phyloP scores from a whole-genome alignment of 2,888 invertebrate species.

The Halictus ligatus region DNA sequence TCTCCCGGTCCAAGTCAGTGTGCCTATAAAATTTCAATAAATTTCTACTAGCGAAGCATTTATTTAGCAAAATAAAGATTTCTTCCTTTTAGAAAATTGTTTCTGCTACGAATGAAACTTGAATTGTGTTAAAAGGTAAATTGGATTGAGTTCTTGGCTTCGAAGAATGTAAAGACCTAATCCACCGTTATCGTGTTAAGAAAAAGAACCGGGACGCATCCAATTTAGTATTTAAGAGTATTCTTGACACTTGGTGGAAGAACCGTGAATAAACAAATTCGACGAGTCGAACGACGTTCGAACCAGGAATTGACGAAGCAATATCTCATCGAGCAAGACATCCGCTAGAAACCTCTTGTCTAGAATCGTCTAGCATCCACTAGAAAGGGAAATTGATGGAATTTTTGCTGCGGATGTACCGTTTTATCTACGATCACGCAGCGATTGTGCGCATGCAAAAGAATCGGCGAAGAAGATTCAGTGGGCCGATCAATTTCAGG shows the following conservation, averaged over 20 bases:
- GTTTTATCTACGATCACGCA: background rate
- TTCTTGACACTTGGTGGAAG: background rate
- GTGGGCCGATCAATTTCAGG: slow-evolving; percentile 43
- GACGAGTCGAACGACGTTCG: background rate
- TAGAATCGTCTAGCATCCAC: background rate
- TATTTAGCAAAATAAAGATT: too few relatives aligned
- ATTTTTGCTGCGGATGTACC: background rate
- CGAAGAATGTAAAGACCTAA: background rate
- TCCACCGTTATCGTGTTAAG: background rate
- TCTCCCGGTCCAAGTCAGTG: too few relatives aligned
- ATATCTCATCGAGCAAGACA: background rate
- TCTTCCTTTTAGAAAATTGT: background rate
- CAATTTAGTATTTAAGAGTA: background rate
- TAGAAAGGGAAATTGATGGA: background rate
- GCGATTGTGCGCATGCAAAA: background rate
- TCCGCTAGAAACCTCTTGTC: background rate
- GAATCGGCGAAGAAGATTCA: slow-evolving; percentile 7
- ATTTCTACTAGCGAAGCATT: too few relatives aligned
- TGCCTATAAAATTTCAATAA: too few relatives aligned
- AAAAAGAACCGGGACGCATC: background rate
- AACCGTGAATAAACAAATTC: background rate
- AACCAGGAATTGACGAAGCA: background rate
- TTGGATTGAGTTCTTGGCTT: slow-evolving; percentile 1
- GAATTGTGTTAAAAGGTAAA: background rate
- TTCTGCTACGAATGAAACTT: background rate